Percentiles rank a stretch among this genome's conserved stretches.
Conservation (phyloP, 2,113 vertebrate species). For the Rhinolophus sinicus region DNA sequence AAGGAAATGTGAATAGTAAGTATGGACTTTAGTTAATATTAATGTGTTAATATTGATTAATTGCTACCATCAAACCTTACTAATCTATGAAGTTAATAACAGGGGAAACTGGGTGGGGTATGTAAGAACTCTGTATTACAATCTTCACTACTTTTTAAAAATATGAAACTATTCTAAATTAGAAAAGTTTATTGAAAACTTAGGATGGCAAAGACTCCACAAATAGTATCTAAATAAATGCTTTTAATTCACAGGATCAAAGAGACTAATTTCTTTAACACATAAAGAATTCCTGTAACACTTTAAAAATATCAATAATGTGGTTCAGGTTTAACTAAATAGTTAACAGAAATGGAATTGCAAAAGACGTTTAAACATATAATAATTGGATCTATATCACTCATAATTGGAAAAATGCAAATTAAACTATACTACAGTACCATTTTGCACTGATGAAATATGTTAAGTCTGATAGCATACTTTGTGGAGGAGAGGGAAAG, state of each 20-base stretch:
- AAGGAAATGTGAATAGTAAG: not conserved
- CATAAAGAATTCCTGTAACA: constrained; percentile 4
- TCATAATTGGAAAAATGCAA: constrained; percentile 16
- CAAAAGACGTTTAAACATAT: not conserved
- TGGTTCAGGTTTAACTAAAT: not conserved
- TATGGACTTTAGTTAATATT: not conserved
- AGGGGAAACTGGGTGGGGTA: not conserved
- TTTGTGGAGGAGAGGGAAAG: not conserved
- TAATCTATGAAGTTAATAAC: not conserved
- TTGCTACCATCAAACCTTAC: not conserved
- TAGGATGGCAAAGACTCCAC: not conserved
- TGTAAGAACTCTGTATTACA: not conserved
- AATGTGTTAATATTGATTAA: not conserved
- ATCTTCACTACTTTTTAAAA: not conserved
- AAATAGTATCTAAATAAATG: not conserved
- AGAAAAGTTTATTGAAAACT: not conserved
- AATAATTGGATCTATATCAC: not conserved
- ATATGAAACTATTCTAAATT: not conserved
- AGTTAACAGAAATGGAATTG: constrained; percentile 30
- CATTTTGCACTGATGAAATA: not conserved
- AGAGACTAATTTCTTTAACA: constrained; percentile 30
- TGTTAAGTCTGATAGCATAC: not conserved
- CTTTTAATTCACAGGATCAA: not conserved
- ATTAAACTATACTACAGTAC: not conserved
- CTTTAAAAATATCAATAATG: not conserved